Conservation (phyloP, 2,888 invertebrate species). For the Parnassius glacialis region DNA sequence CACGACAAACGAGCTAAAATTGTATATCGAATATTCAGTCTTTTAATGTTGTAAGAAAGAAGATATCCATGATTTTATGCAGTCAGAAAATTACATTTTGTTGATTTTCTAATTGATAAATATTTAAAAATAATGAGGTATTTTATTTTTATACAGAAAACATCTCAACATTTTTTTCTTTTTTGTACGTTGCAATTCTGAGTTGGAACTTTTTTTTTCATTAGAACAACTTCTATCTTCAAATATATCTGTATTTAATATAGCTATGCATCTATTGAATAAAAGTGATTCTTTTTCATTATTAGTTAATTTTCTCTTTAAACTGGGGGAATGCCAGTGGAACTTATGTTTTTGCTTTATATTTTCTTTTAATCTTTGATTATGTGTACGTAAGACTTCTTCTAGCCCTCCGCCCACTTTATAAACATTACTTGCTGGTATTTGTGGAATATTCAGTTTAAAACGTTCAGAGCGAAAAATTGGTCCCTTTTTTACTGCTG, state of each 20-base stretch:
- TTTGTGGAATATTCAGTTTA: slow-evolving; percentile 26
- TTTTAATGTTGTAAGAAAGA: too few relatives aligned
- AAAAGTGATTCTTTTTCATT: slow-evolving; percentile 48
- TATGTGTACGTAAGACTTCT: slow-evolving; percentile 56
- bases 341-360: slow-evolving; percentile 47
- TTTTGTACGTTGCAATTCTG: slow-evolving; percentile 8
- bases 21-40: too few relatives aligned
- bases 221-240: slow-evolving; percentile 9
- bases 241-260: slow-evolving; percentile 43
- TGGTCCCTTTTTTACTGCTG: slow-evolving; percentile 58
- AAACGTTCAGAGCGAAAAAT: slow-evolving; percentile 52
- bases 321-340: slow-evolving; percentile 41
- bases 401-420: slow-evolving; percentile 51
- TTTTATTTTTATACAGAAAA: slow-evolving; percentile 38
- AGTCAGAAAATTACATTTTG: too few relatives aligned
- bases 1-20: too few relatives aligned
- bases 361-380: slow-evolving; percentile 51
- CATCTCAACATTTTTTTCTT: slow-evolving; percentile 41
- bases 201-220: slow-evolving; percentile 12
- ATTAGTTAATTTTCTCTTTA: slow-evolving; percentile 36
- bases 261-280: slow-evolving; percentile 47
- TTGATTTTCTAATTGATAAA: too few relatives aligned
- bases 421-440: slow-evolving; percentile 61
- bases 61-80: too few relatives aligned
- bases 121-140: slow-evolving; percentile 29